Conservation (phyloP, 1,140 invertebrate genomes). For the Hormaphis cornu region DNA sequence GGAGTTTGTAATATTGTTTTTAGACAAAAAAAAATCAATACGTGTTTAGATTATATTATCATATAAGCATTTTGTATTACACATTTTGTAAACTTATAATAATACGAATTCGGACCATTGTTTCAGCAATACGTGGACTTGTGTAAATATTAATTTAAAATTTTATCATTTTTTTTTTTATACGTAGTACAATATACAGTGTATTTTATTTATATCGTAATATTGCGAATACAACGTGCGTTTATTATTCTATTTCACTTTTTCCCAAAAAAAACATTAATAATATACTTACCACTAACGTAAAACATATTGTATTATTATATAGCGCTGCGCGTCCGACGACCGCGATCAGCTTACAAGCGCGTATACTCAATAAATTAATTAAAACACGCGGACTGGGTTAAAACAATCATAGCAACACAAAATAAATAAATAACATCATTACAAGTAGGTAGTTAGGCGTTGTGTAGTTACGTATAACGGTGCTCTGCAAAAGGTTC, state of each 20-base stretch:
- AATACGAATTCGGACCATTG: background rate
- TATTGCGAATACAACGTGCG: slow-evolving; percentile 5
- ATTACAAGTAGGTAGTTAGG: slow-evolving; percentile 12
- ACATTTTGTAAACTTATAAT: slow-evolving; percentile 22
- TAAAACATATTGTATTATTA: background rate
- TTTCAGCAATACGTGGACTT: background rate
- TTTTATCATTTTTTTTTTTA: slow-evolving; percentile 19
- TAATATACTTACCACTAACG: background rate
- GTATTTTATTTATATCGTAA: slow-evolving; percentile 28
- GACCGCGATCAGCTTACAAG: background rate
- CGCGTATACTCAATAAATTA: slow-evolving; percentile 21
- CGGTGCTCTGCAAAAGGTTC: background rate
- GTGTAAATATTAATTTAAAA: slow-evolving; percentile 25
- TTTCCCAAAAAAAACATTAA: slow-evolving; percentile 1
- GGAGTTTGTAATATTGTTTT: slow-evolving; percentile 26
- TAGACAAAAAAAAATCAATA: slow-evolving; percentile 18
- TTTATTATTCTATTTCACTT: slow-evolving; percentile 4
- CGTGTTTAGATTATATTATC: background rate
- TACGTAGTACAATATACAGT: slow-evolving; percentile 23
- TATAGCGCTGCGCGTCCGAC: background rate
- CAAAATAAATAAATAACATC: too few species aligned
- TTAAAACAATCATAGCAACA: background rate
- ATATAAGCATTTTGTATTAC: too few species aligned
- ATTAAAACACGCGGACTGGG: slow-evolving; percentile 10
- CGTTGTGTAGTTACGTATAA: slow-evolving; percentile 19